Base-by-base conservation (phyloP, 2,888 invertebrate species). In the Macaria notata region DNA sequence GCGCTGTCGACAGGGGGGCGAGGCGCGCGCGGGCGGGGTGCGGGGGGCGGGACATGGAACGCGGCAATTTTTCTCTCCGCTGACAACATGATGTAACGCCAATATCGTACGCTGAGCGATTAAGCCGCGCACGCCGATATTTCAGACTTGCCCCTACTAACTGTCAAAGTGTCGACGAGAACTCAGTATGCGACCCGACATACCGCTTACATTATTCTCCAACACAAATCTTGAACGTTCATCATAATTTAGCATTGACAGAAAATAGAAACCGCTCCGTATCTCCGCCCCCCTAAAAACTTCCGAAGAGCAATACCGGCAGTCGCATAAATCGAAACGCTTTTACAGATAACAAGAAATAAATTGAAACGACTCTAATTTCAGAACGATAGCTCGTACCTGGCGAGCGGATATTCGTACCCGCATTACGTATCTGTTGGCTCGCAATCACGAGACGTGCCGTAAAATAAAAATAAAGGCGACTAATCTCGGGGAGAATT, bases 31-130 rank as follows among this genome's bases (percentile, higher is more conserved):
- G 36, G 70, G 77, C 76, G 75, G 72, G 72, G 68, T 58, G 68
- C 68, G 69, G 68, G 70, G 68, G 64, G 66, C 70, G 75, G 77
- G 75, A 79, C 72, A 76, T 73, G 80, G 78, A 80, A 81, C 76
- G 83, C 81, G 83, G 87, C 88, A 89, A 89, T 91, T 90, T 91
- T 89, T 90, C 90, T 90, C 88, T 84, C 77, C 82, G 87, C 88
- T 91, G 90, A 90, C 90, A 90, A 90, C 89, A 89, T 89, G 89
- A 89, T 89, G 90, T 90, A 90, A 90, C 88, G 88, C 88, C 90
- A 90, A 91, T 91, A 91, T 89, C 89, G 87, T 87, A 85, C 88
- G 82, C 88, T 88, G 88, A 89, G 83, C 89, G 90, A 91, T 91
- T 90, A 91, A 89, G 89, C 89, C 89, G 89, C 89, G 88, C 80